phyloP scores from a whole-genome alignment of 2,888 invertebrate species.

The Sepiola atlantica region DNA sequence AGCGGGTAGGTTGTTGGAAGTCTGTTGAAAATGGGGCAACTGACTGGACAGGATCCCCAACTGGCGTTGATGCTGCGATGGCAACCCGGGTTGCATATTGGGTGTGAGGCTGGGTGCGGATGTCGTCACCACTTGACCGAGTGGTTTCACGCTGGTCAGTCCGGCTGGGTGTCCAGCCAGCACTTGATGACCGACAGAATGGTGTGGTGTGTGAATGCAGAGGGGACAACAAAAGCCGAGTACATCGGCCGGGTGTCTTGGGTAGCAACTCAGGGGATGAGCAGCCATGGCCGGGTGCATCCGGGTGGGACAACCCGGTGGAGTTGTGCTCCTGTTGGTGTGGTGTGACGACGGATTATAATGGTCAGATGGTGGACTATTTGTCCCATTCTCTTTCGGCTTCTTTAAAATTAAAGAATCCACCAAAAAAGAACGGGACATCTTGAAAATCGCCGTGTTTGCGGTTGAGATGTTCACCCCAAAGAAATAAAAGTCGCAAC shows the following conservation, averaged over 20 bases:
- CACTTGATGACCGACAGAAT: slow-evolving; percentile 42
- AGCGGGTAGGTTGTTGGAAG: background rate
- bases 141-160: slow-evolving; percentile 49
- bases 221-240: slow-evolving; percentile 68
- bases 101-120: slow-evolving; percentile 49
- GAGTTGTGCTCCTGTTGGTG: slow-evolving; percentile 50
- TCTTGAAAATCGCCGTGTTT: slow-evolving; percentile 52
- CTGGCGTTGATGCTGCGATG: slow-evolving; percentile 39
- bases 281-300: slow-evolving; percentile 48
- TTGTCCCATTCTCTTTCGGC: slow-evolving; percentile 50
- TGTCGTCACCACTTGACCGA: slow-evolving; percentile 49
- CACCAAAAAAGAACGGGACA: slow-evolving; percentile 74
- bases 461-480: background rate
- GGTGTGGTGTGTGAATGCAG: slow-evolving; percentile 62
- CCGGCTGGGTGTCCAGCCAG: slow-evolving; percentile 18
- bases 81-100: background rate
- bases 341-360: slow-evolving; percentile 49
- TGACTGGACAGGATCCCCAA: background rate
- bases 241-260: slow-evolving; percentile 65
- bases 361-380: slow-evolving; percentile 47
- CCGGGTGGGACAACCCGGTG: slow-evolving; percentile 45
- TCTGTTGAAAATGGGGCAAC: slow-evolving; percentile 40
- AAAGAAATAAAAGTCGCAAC: background rate
- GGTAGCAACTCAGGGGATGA: slow-evolving; percentile 59
- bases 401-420: slow-evolving; percentile 72